phyloP scores from a whole-genome alignment of 1,140 invertebrate species.

The Drosophila erecta region DNA sequence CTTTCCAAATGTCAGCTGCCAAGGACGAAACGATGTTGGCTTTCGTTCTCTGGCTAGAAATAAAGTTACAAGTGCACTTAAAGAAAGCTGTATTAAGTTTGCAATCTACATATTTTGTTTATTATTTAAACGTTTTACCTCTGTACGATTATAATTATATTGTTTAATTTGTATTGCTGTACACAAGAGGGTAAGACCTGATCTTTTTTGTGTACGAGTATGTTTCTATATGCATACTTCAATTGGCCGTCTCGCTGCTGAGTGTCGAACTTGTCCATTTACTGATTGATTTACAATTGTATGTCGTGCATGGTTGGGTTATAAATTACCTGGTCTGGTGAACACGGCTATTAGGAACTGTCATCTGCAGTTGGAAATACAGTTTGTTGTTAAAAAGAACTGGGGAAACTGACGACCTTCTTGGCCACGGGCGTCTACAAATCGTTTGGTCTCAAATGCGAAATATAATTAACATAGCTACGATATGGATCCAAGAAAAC shows the following conservation, averaged over 20 bases:
- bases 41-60: conserved; percentile 25
- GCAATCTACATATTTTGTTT: no score
- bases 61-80: conserved; percentile 10
- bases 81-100: neutral
- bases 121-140: no score
- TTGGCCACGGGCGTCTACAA: no score
- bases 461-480: neutral
- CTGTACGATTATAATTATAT: no score
- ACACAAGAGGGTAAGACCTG: neutral
- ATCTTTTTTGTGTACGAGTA: neutral
- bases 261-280: conserved; percentile 45
- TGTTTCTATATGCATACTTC: conserved; percentile 23
- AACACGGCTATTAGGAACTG: conserved; percentile 20
- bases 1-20: conserved; percentile 63
- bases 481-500: neutral
- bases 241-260: conserved; percentile 18
- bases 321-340: conserved; percentile 50
- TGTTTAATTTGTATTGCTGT: neutral
- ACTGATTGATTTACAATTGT: conserved; percentile 75
- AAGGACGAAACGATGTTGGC: conserved; percentile 42
- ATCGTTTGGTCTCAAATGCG: no score
- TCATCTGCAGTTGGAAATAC: conserved; percentile 19
- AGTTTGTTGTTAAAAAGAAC: conserved; percentile 3
- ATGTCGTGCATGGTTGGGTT: conserved; percentile 15
- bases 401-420: no score